Evolutionary conservation across 2,888 invertebrate genomes (phyloP), one percentile per base, ranked within the genome.

Genomic region (Pomacea canaliculata): DNA sequence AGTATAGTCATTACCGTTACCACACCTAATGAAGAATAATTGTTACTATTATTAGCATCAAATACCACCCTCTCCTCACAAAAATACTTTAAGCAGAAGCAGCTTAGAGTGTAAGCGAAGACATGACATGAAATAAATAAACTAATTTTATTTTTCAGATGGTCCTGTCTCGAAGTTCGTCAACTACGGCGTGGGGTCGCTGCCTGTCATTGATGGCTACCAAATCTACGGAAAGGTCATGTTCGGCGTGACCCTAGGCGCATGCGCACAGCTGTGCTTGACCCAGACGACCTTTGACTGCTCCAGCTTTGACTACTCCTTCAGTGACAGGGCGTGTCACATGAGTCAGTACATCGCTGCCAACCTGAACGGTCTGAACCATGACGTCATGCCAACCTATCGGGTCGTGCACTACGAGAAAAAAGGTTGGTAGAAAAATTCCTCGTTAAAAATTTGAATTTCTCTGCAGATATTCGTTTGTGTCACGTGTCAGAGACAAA

Each of bases 181-280:
- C 49, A 88, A 88, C 81, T 89, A 87, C 70, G 89, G 89, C 19
- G 83, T 83, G 51, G 89, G 89, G 2, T 82, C 84, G 13, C 79
- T 89, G 76, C 86, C 85, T 10, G 84, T 85, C 2, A 75, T 89
- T 67, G 85, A 85, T 73, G 86, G 85, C 19, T 82, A 84, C 56
- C 86, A 86, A 59, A 84, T 88, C 9, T 88, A 89, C 80, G 83
- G 84, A 71, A 87, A 86, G 78, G 83, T 84, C 46, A 82, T 87
- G 74, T 82, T 85, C 49, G 89, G 88, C 2, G 82, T 89, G 27
- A 83, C 85, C 51, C 83, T 89, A 19, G 86, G 86, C 73, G 87
- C 87, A 68, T 89, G 89, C 77, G 89, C 89, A 60, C 86, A 87
- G 72, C 78, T 87, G 51, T 89, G 89, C 82, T 78, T 87, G n/a